A percentile compares a stretch with the other conserved stretches of the same genome.
phyloP scores from a whole-genome alignment of 2,888 invertebrate species.

The Omphaloscelis lunosa region DNA sequence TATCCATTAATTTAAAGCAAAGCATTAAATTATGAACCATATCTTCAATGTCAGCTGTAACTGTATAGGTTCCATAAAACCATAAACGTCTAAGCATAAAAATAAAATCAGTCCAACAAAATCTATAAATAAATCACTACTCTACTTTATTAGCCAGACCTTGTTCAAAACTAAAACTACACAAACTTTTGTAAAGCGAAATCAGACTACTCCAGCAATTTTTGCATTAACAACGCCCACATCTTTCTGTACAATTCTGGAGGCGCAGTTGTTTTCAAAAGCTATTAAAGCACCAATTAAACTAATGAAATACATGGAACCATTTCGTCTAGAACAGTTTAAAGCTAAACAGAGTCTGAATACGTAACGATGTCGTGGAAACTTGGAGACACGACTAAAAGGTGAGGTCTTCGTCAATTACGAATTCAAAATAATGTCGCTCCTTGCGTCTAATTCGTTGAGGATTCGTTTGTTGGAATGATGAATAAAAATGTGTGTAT shows the following conservation, averaged over 20 bases:
- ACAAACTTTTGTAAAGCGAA: constrained; percentile 25
- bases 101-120: constrained; percentile 35
- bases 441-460: constrained; percentile 32
- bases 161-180: constrained; percentile 23
- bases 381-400: constrained; percentile 54
- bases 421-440: constrained; percentile 57
- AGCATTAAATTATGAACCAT: constrained; percentile 24
- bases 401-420: constrained; percentile 51
- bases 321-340: constrained; percentile 57
- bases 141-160: constrained; percentile 24
- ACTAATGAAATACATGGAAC: constrained; percentile 61
- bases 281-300: constrained; percentile 56
- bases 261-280: constrained; percentile 39
- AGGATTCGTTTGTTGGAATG: constrained; percentile 36
- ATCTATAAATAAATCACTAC: constrained; percentile 40
- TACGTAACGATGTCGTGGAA: constrained; percentile 59
- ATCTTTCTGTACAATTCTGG: constrained; percentile 26
- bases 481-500: constrained; percentile 43
- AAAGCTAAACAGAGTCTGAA: constrained; percentile 58
- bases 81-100: constrained; percentile 16
- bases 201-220: constrained; percentile 31
- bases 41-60: constrained; percentile 23
- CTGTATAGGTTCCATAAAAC: constrained; percentile 35
- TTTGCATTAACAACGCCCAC: constrained; percentile 45
- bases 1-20: neutral